A percentile compares a stretch with the other conserved stretches of the same genome.
These are phyloP conservation scores for Characodon lateralis DNA, from an alignment of 2,797 vertebrate genomes.

Conservation along the genomic window DNA sequence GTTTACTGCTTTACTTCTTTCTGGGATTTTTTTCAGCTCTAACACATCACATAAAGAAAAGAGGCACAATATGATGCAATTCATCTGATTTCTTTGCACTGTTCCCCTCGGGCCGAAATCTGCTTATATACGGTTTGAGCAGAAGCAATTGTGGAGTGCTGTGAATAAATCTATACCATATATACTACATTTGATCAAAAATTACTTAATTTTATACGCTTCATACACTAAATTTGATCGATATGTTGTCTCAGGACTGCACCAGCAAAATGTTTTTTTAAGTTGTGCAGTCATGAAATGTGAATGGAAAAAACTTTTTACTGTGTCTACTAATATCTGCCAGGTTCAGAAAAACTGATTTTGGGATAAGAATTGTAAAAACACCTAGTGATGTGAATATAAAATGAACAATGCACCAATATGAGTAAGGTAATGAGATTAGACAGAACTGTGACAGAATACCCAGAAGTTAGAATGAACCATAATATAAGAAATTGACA, in stretches of 20 bases:
- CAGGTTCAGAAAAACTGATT: not conserved
- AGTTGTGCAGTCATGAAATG: not conserved
- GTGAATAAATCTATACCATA: constrained; percentile 2
- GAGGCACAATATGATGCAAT: constrained; percentile 8
- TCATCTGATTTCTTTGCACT: constrained; percentile 7
- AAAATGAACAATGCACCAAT: not conserved
- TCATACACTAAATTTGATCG: not conserved
- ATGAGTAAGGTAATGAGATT: not conserved
- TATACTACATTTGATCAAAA: not conserved
- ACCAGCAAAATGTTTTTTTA: not conserved
- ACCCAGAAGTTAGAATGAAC: not conserved
- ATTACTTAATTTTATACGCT: not conserved
- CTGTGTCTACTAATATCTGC: not conserved
- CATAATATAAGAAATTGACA: not conserved
- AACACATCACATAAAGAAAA: constrained; percentile 17
- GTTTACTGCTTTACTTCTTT: constrained; percentile 8
- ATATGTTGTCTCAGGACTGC: not conserved
- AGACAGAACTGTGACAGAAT: not conserved
- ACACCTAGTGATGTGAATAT: not conserved
- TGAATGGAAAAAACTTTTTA: not conserved
- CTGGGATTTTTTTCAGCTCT: not conserved
- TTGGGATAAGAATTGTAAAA: not conserved
- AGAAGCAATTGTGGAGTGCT: constrained; percentile 7
- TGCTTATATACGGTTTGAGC: not conserved
- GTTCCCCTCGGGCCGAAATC: constrained; percentile 3